Base-by-base conservation (phyloP, 1,140 invertebrate genomes). In the Drosophila repleta region DNA sequence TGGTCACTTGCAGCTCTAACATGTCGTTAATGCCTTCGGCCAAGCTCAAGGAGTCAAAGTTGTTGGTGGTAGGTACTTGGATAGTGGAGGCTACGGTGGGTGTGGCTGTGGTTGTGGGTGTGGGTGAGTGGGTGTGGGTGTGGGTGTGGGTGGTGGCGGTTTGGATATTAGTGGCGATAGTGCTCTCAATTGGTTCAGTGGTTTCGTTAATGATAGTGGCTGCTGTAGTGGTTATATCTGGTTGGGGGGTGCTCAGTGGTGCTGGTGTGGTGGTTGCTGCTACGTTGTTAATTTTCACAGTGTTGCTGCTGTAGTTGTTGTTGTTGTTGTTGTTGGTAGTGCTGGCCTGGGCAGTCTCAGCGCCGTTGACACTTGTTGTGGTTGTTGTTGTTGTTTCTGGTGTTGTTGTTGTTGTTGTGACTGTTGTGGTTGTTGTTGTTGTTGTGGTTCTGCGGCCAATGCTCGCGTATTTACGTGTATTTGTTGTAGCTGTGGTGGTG, bases 101-200 rank as follows among this genome's bases (percentile, higher is more conserved):
- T 35, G 65, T 62, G 52, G 68, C 29, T 70, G 64, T 91, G 64
- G 91, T 87, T 52, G 92, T 90, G 4, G 92, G 1, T 43, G 39
- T 15, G 39, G 39, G 0, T 43, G 39, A n/a, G n/a, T 17, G 39
- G 69, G 8, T 21, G 66, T 92, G 64, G 91, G 90, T 53, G 91
- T 90, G 3, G 92, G 67, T 65, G 92, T 91, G 45, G 80, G 62
- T 18, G 92, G 91, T 55, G 92, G 87, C 13, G 92, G 71, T 75
- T 87, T 76, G 91, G 90, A 41, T 92, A 74, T 88, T 76, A 70
- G 91, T 91, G 17, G 87, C 55, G 58, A 90, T 89, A n/a, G 91
- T 88, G 68, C 84, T 90, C 53, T 89, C 90, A 62, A 82, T 88
- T 90, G 90, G 87, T 90, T 90, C 90, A 78, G 90, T 81, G 73